Evolutionary conservation across 2,888 invertebrate species (phyloP), one percentile per base, ranked within the genome.

Genomic region (Amphipoea oculea): DNA sequence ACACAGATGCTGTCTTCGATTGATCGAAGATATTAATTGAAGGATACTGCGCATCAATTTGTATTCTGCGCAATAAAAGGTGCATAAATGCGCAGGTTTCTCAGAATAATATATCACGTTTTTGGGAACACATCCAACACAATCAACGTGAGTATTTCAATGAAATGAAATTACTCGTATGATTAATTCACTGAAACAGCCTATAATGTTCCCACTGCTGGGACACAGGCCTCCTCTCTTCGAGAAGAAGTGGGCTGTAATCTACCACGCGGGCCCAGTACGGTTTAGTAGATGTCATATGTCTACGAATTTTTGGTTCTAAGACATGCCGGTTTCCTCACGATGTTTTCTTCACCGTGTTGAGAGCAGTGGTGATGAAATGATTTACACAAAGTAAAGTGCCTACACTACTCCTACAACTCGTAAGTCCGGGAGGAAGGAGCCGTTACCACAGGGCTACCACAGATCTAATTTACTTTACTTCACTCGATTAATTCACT

Each of bases 41-140:
- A 78, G 29, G 40, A 36, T 69, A 82, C 57, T 82, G 76, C 82
- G 81, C 48, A 60, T n/a, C 7, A 36, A 14, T 42, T 57, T 63
- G 57, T 48, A 81, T 68, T 68, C 23, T 68, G 62, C 76, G 82
- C 76, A 76, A 60, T 76, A 82, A 51, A 80, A 69, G 11, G 14
- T 80, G 40, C 7, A 67, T 75, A 60, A 48, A 68, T 81, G 48
- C 75, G 40, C 57, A 40, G 36, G 17, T 76, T 75, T 80, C 68
- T 48, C 40, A 69, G 40, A 68, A 69, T 48, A 57, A 76, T 57
- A 4, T 51, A 48, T 7, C 23, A 69, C 40, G 57, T 66, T 36
- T 36, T 48, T 73, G 68, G 62, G 57, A 69, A 76, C 62, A 57
- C 42, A 48, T 48, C 23, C 82, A 80, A 80, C 40, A 4, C 3